A percentile compares a stretch with the other conserved stretches of the same genome.
Evolutionary conservation across 2,888 invertebrate genomes (phyloP).

Genomic region (Mechanitis messenoides): DNA sequence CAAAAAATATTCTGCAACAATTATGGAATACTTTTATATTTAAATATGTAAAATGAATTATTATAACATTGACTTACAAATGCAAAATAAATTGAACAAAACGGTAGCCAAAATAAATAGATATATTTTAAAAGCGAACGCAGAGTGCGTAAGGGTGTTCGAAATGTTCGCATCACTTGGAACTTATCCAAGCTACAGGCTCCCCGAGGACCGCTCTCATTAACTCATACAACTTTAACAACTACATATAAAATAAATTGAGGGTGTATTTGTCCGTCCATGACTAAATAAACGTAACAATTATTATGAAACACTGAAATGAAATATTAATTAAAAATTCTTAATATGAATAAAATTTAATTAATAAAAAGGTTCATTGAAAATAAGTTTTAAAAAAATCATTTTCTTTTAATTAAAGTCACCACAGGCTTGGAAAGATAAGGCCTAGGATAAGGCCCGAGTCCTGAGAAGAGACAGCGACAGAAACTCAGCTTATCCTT

Average conservation of each 20-base stretch:
- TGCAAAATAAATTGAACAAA: background rate
- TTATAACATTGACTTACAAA: background rate
- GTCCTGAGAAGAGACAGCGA: too few species aligned
- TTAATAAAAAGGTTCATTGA: too few species aligned
- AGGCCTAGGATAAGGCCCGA: too few species aligned
- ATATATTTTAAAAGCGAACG: background rate
- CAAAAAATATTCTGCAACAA: background rate
- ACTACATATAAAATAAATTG: constrained; percentile 14
- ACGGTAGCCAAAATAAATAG: background rate
- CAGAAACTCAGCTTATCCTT: too few species aligned
- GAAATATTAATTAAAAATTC: too few species aligned
- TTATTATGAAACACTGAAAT: too few species aligned
- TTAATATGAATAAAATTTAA: too few species aligned
- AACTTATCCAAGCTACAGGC: constrained; percentile 33
- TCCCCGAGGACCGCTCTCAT: constrained; percentile 42
- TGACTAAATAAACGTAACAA: background rate
- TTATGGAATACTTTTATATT: too few species aligned
- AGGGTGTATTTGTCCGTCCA: background rate
- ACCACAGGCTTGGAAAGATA: too few species aligned
- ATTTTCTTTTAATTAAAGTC: too few species aligned
- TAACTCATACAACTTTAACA: constrained; percentile 48
- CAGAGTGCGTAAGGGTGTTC: constrained; percentile 5
- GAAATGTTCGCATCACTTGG: constrained; percentile 26
- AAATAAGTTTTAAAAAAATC: too few species aligned
- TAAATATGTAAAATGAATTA: background rate